A percentile compares a stretch with the other conserved stretches of the same genome.
Evolutionary conservation across 2,113 vertebrate species (phyloP).

Genomic region (Camelus dromedarius): DNA sequence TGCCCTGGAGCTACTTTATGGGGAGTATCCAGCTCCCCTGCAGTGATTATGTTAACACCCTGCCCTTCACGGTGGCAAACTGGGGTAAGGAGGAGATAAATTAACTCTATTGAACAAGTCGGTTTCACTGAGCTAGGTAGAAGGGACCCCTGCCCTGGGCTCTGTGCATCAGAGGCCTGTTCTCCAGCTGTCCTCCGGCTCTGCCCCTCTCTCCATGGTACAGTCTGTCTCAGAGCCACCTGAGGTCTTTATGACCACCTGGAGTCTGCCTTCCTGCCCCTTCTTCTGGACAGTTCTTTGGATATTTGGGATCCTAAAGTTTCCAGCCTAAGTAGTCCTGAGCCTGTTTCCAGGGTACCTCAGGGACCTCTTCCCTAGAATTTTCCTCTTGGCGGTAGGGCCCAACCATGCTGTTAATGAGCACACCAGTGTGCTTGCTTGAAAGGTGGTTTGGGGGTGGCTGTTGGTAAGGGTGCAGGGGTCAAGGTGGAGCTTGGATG

Average conservation of each 20-base stretch:
- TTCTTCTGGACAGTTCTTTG: background rate
- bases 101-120: background rate
- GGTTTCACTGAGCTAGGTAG: background rate
- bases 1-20: background rate
- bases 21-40: background rate
- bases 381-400: background rate
- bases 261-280: background rate
- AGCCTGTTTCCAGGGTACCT: background rate
- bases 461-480: background rate
- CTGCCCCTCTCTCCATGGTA: background rate
- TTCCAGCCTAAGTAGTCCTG: background rate
- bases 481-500: background rate
- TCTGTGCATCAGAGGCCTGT: background rate
- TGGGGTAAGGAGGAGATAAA: background rate
- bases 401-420: background rate
- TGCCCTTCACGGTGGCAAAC: background rate
- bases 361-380: background rate
- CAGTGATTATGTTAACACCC: background rate
- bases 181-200: background rate
- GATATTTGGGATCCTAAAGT: background rate
- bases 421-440: background rate
- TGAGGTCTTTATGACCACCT: background rate
- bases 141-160: background rate
- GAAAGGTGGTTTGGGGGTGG: background rate
- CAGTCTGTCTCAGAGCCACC: background rate